Evolutionary conservation across 2,888 invertebrate species (phyloP).

Genomic region (Ethmia dodecea): DNA sequence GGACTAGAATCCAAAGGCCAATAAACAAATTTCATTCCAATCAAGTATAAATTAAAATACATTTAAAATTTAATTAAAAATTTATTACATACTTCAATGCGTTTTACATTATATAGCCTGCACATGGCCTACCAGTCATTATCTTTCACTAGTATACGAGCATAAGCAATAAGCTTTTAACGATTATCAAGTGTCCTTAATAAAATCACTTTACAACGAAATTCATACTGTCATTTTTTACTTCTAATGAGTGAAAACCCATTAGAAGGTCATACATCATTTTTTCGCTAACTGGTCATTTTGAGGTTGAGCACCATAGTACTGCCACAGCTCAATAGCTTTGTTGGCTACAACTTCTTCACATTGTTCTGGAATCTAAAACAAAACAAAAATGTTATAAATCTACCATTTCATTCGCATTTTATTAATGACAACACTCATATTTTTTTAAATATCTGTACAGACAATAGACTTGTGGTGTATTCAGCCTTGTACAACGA

Average conservation of each 20-base stretch:
- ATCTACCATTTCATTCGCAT: neutral
- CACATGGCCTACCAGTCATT: too few relatives aligned
- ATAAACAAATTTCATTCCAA: too few relatives aligned
- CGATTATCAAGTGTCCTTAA: too few relatives aligned
- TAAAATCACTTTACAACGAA: too few relatives aligned
- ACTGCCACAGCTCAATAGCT: slow-evolving; percentile 91
- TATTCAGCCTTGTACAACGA: neutral
- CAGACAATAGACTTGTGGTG: too few relatives aligned
- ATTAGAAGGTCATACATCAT: slow-evolving; percentile 77
- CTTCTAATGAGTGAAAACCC: slow-evolving; percentile 66
- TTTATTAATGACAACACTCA: slow-evolving; percentile 3
- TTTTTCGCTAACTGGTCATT: slow-evolving; percentile 64
- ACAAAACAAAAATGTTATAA: slow-evolving; percentile 10
- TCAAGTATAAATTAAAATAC: too few relatives aligned
- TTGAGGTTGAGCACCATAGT: slow-evolving; percentile 81
- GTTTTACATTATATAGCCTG: too few relatives aligned
- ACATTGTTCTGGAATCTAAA: slow-evolving; percentile 86
- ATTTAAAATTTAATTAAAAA: too few relatives aligned
- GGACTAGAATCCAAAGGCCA: too few relatives aligned
- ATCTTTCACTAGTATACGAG: too few relatives aligned
- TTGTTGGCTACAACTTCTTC: slow-evolving; percentile 91
- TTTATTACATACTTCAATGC: too few relatives aligned
- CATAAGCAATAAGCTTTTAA: neutral
- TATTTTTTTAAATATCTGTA: neutral
- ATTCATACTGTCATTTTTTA: too few relatives aligned